These are phyloP conservation scores for Leguminivora glycinivorella DNA, from an alignment of 1,140 invertebrate species.

Conservation along the genomic window DNA sequence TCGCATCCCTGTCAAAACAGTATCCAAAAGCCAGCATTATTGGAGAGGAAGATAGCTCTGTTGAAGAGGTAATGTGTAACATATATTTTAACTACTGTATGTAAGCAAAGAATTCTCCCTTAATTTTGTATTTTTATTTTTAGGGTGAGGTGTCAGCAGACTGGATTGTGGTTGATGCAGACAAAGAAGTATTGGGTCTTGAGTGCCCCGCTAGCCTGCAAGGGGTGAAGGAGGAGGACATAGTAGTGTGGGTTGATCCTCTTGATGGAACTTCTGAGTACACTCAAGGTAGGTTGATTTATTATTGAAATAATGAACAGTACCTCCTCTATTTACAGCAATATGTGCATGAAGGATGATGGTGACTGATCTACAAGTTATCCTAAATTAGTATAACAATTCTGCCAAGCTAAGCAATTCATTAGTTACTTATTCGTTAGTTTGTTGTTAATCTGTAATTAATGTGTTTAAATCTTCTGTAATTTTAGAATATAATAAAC, in stretches of 20 bases:
- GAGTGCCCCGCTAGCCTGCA: constrained; percentile 85
- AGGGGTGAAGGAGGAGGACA: constrained; percentile 84
- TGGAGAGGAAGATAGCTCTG: constrained; percentile 91
- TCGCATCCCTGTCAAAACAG: constrained; percentile 89
- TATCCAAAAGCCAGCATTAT: constrained; percentile 95
- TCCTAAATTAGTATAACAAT: background rate
- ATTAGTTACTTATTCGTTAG: background rate
- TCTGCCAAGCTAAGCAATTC: background rate
- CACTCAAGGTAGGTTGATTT: constrained; percentile 83
- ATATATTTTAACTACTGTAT: background rate
- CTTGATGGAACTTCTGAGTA: constrained; percentile 98
- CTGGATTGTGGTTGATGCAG: constrained; percentile 85
- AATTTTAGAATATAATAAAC: too few relatives aligned
- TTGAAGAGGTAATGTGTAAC: constrained; percentile 78
- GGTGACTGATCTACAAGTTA: background rate
- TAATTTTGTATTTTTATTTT: constrained; percentile 34
- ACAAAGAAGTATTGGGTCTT: constrained; percentile 85
- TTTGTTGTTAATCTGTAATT: too few relatives aligned
- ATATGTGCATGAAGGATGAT: constrained; percentile 11
- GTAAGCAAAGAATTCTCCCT: background rate
- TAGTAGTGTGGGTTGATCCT: constrained; percentile 98
- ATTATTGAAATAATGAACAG: background rate
- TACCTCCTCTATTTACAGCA: background rate
- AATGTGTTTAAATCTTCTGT: too few relatives aligned
- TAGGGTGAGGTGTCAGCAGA: constrained; percentile 82